Evolutionary conservation across 2,113 vertebrate genomes (phyloP).

Genomic region (Odocoileus hemionus): DNA sequence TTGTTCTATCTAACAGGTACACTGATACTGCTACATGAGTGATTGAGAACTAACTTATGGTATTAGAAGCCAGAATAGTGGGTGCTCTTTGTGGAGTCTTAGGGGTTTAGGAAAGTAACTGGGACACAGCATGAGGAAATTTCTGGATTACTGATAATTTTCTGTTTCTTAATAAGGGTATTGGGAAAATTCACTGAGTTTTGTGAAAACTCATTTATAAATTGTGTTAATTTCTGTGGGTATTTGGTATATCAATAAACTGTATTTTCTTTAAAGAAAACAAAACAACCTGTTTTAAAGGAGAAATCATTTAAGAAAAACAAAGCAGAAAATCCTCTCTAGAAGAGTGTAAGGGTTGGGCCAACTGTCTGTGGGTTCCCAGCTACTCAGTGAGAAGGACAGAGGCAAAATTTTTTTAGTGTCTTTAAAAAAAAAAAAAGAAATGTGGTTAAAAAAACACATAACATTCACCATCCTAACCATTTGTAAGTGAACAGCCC

Average conservation of each 20-base stretch:
- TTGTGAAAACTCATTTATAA: neutral
- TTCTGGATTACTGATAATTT: neutral
- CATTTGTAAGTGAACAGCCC: neutral
- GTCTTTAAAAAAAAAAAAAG: neutral
- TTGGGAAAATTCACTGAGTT: neutral
- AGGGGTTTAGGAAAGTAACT: neutral
- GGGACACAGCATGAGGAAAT: neutral
- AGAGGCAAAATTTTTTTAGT: neutral
- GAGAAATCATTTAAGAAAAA: conserved; percentile 22
- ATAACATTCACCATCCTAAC: neutral
- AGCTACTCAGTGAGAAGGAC: neutral
- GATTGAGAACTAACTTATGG: neutral
- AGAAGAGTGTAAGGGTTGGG: neutral
- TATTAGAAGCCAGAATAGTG: neutral
- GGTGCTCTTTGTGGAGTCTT: neutral
- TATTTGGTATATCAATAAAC: neutral
- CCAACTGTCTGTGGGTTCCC: neutral
- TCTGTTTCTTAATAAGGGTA: neutral
- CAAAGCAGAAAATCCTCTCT: neutral
- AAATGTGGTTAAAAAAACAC: neutral
- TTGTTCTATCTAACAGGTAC: neutral
- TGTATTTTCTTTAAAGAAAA: neutral
- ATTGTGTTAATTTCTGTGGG: neutral
- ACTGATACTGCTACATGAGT: neutral
- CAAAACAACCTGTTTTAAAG: neutral